A percentile compares a stretch with the other conserved stretches of the same genome.
phyloP scores from a whole-genome alignment of 2,113 vertebrate genomes.

The Phrynocephalus versicolor region DNA sequence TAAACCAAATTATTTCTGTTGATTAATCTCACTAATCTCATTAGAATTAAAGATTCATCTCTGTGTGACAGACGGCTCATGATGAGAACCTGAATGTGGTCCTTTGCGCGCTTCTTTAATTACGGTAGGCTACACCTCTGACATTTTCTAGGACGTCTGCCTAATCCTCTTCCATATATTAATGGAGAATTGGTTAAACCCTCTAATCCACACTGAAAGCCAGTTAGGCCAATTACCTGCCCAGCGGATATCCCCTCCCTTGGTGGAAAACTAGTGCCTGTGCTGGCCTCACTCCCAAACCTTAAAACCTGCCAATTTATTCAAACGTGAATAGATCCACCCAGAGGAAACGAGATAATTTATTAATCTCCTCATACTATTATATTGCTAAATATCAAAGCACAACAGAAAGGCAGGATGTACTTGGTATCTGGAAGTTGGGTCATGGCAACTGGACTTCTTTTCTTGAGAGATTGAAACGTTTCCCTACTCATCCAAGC shows the following conservation, averaged over 20 bases:
- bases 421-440: too few relatives aligned
- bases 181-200: constrained; percentile 29
- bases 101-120: constrained; percentile 33
- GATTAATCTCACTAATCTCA: not conserved
- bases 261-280: constrained; percentile 2
- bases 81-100: constrained; percentile 21
- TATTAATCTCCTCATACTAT: not conserved
- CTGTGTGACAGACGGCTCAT: not conserved
- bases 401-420: not conserved
- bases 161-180: constrained; percentile 22
- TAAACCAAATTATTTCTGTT: not conserved
- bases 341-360: not conserved
- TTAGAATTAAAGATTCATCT: constrained; percentile 22
- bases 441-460: too few relatives aligned
- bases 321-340: not conserved
- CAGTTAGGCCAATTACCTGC: constrained; percentile 37
- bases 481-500: too few relatives aligned
- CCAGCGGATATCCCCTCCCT: constrained; percentile 15
- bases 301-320: not conserved
- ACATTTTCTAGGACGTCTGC: constrained; percentile 35
- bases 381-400: not conserved
- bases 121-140: constrained; percentile 27
- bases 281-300: constrained; percentile 4
- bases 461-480: too few relatives aligned
- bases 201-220: constrained; percentile 28